Percentiles rank a stretch among this genome's conserved stretches.
Conservation (phyloP, 2,113 vertebrate genomes). For the Protomyctophum bolini region DNA sequence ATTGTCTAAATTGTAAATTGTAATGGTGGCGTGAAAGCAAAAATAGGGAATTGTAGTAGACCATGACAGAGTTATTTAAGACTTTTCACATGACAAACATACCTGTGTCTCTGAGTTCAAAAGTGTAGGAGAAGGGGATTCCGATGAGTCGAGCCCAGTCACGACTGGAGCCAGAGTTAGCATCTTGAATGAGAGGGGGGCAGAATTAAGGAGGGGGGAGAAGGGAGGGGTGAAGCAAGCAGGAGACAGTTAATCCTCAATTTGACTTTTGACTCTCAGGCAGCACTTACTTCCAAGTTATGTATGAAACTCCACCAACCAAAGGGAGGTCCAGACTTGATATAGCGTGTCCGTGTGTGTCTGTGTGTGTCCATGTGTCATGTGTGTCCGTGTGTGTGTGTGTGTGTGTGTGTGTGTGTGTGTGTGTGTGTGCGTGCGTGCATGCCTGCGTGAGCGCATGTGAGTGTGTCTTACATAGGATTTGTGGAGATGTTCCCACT, state of each 20-base stretch:
- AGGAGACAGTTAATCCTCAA: neutral
- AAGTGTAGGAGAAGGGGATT: constrained; percentile 79
- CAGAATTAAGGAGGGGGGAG: neutral
- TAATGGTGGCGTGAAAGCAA: too few species aligned
- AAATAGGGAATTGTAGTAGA: too few species aligned
- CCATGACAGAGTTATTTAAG: neutral
- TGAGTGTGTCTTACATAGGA: constrained; percentile 77
- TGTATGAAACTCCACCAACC: too few species aligned
- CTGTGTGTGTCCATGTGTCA: neutral
- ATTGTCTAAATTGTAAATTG: too few species aligned
- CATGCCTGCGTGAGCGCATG: neutral
- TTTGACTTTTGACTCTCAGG: too few species aligned
- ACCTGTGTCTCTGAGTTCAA: constrained; percentile 79
- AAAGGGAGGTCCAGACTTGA: too few species aligned
- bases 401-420: neutral
- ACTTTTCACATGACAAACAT: neutral
- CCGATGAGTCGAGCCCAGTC: constrained; percentile 77
- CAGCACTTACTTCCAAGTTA: too few species aligned
- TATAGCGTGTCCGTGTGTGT: too few species aligned
- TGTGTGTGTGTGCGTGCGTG: neutral
- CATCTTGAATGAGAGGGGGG: constrained; percentile 61
- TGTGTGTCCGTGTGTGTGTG: constrained; percentile 3
- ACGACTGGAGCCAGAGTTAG: constrained; percentile 74
- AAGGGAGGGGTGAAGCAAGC: too few species aligned
- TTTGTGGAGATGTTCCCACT: constrained; percentile 75